Base-by-base conservation (phyloP, 2,797 vertebrate genomes). In the Arnoldichthys spilopterus region DNA sequence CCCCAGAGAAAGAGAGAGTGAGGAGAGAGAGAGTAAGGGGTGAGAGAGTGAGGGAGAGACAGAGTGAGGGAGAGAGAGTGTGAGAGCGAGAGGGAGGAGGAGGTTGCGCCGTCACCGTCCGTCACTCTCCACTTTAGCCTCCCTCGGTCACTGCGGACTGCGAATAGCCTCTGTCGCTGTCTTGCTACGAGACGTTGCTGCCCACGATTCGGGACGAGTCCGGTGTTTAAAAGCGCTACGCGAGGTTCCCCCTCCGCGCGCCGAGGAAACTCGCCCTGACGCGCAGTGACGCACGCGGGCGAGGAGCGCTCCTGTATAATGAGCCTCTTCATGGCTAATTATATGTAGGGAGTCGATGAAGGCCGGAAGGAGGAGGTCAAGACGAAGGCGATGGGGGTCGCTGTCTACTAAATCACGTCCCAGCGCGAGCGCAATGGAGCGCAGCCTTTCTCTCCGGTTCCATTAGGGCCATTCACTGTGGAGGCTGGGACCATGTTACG, bases 231-330 rank as follows among this genome's bases (percentile, higher is more conserved):
- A 58, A 30, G 37, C 22, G 26, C 18, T 56, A 64, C 37, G 34
- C 37, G 37, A 68, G 75, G 40, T 37, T 77, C 37, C 54, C n/a
- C 66, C 40, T 68, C 53, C 53, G 43, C 26, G 56, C 15, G 64
- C 43, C 53, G 16, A 34, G 56, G 64, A 67, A 68, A 53, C 63
- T 51, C 67, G 20, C 47, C 74, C 26, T 76, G 72, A 66, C 54
- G 77, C 79, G 74, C 72, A 83, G 69, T 83, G 81, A 83, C 77
- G 77, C 76, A 71, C 61, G 40, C 8, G 73, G 59, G 64, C 58
- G 47, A 32, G 49, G 28, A 20, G 56, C 15, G 73, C 24, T 71
- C 26, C 58, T 22, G 18, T 59, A 45, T 71, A 75, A 75, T 75
- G 67, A 71, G 47, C 66, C 58, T 15, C 58, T 76, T 70, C 64